Evolutionary conservation across 2,888 invertebrate genomes (phyloP), one percentile per base, ranked within the genome.

Genomic region (Tholera decimalis): DNA sequence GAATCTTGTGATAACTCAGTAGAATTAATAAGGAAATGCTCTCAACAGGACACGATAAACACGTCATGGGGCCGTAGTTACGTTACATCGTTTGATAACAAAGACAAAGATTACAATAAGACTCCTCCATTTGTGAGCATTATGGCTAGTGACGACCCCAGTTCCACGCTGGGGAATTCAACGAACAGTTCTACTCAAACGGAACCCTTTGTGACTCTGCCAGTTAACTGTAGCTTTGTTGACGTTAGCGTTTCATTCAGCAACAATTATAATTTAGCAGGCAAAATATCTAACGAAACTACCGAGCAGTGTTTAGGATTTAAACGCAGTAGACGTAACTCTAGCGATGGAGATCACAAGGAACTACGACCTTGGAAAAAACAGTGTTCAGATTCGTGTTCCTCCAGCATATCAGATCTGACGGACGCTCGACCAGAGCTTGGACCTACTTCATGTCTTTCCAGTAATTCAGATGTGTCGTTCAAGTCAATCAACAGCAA

Each of bases 401-500:
- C 88, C 55, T 89, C 91, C 1, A 91, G 90, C 72, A 78, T 82
- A 35, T 88, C 90, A n/a, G 90, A 92, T 59, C 71, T 89, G 51
- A 85, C 80, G 5, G 91, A 92, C 7, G 73, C 80, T 47, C 89
- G 85, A 54, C 35, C 70, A 22, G 68, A 80, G 7, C 28, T 80
- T 33, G 80, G 62, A n/a, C 75, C 78, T 35, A 86, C 88, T 22
- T 83, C 88, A 2, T 86, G 85, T 66, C 84, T 91, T 35, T 91
- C 91, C 18, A 93, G 94, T 51, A 86, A 86, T 56, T 93, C 93
- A 5, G 93, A 93, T 24, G 77, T 82, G 33, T 95, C 95, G 2
- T 95, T 94, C 74, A 95, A 94, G 80, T 95, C 95, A 1, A 80
- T 92, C 20, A 90, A 88, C 62, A 95, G 92, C 62, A 93, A 90